phyloP scores from a whole-genome alignment of 2,888 invertebrate species.

The Folsomia manolachei region DNA sequence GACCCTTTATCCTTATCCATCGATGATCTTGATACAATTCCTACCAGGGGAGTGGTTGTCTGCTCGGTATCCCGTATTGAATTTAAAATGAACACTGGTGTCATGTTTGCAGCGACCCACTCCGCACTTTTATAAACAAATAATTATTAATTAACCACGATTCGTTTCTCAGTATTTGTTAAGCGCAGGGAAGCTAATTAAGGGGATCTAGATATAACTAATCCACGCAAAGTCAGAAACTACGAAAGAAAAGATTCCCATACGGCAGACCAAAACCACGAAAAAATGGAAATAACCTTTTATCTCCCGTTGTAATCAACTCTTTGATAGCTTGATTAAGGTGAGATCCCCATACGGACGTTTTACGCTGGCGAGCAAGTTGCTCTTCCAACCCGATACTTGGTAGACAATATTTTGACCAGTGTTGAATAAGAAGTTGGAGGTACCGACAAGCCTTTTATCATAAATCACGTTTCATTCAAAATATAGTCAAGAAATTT shows the following conservation, averaged over 20 bases:
- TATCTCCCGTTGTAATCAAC: conserved; percentile 44
- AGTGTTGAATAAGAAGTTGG: conserved; percentile 45
- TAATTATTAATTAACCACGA: neutral
- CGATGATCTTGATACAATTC: neutral
- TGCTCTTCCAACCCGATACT: conserved; percentile 46
- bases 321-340: conserved; percentile 46
- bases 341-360: conserved; percentile 43
- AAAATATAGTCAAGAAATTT: too few species aligned
- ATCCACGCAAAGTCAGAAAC: too few species aligned
- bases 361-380: conserved; percentile 35
- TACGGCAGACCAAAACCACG: too few species aligned
- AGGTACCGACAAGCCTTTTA: conserved; percentile 48
- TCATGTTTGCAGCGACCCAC: conserved; percentile 48
- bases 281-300: conserved; percentile 48
- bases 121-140: conserved; percentile 37
- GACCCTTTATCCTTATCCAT: neutral
- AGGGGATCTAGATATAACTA: too few species aligned
- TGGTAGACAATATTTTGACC: conserved; percentile 38
- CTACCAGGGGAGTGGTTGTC: neutral
- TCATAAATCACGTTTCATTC: neutral
- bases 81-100: conserved; percentile 44
- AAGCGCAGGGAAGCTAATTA: neutral
- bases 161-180: neutral
- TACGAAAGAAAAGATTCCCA: too few species aligned
- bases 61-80: conserved; percentile 35